A percentile compares a stretch with the other conserved stretches of the same genome.
phyloP scores from a whole-genome alignment of 2,888 invertebrate species.

The Brenthis ino region DNA sequence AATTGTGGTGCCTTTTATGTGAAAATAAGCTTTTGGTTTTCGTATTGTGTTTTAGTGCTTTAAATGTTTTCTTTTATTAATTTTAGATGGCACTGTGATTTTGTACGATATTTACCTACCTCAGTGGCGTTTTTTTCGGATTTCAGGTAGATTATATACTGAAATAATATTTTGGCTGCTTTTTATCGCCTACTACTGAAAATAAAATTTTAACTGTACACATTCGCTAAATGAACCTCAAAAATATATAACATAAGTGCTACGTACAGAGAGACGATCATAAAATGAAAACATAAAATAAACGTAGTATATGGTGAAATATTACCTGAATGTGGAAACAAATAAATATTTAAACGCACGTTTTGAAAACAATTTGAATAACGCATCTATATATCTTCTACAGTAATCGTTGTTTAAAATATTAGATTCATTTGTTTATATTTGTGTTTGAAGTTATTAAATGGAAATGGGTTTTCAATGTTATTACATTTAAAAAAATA shows the following conservation, averaged over 20 bases:
- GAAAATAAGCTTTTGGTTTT: neutral
- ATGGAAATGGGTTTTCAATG: too few relatives aligned
- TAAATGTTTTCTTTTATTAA: too few relatives aligned
- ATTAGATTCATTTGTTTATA: too few relatives aligned
- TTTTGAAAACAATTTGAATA: conserved; percentile 37
- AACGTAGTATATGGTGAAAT: conserved; percentile 20
- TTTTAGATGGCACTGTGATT: too few relatives aligned
- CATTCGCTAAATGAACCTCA: conserved; percentile 10
- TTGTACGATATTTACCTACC: too few relatives aligned
- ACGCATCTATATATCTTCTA: conserved; percentile 39
- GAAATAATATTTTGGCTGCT: too few relatives aligned
- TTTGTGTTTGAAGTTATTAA: too few relatives aligned
- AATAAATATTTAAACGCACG: conserved; percentile 36
- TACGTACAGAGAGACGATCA: conserved; percentile 22
- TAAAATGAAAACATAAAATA: conserved; percentile 33
- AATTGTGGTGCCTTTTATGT: neutral
- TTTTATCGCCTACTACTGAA: neutral
- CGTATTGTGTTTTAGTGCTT: too few relatives aligned
- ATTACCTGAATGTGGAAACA: conserved; percentile 31
- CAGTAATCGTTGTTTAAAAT: too few relatives aligned
- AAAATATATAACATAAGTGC: conserved; percentile 27
- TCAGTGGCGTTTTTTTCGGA: too few relatives aligned
- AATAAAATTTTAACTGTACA: conserved; percentile 8
- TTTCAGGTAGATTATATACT: too few relatives aligned
- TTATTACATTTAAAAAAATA: too few relatives aligned